Base-by-base conservation (phyloP, 2,888 invertebrate genomes). In the Ryuthela nishihirai region DNA sequence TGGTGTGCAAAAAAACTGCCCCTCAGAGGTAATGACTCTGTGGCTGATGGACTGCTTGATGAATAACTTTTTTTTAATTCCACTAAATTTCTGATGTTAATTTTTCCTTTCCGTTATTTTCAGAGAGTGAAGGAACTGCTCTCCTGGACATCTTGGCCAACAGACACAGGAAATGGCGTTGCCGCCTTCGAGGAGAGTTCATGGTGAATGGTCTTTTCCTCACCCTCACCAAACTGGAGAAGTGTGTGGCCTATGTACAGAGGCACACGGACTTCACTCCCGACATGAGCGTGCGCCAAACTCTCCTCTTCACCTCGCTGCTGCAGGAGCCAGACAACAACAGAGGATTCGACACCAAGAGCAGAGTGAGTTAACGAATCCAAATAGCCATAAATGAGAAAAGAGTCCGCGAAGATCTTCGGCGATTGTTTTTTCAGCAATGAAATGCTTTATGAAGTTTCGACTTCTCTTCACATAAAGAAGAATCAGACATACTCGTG, bases 231-330 rank as follows among this genome's bases (percentile, higher is more conserved):
- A 83, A 84, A 12, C 78, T 95, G 38, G 78, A 83, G 48, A 81
- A 82, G 44, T 79, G 88, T 12, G 83, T 86, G 0, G 86, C 87
- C 1, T 87, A 87, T 70, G 84, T 89, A 4, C 82, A 85, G 41
- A 80, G 82, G 67, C 85, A 88, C 72, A 81, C 83, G 21, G 82
- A 85, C 59, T 77, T 92, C n/a, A 87, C 87, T 70, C 85, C 87
- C 0, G 83, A 87, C 64, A 84, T 95, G 81, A 90, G 91, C 4
- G 90, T 90, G n/a, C 82, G 87, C 62, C 92, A 94, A 73, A 89
- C 90, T 2, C 77, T 95, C 64, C 81, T 84, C 65, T 91, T 91
- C 72, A 88, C 90, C 73, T 85, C 88, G 26, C 81, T 88, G 54
- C 74, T 92, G 65, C 78, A 84, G 61, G 81, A 81, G 64, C 85